Conservation (phyloP, 2,113 vertebrate genomes). For the Piaya cayana region DNA sequence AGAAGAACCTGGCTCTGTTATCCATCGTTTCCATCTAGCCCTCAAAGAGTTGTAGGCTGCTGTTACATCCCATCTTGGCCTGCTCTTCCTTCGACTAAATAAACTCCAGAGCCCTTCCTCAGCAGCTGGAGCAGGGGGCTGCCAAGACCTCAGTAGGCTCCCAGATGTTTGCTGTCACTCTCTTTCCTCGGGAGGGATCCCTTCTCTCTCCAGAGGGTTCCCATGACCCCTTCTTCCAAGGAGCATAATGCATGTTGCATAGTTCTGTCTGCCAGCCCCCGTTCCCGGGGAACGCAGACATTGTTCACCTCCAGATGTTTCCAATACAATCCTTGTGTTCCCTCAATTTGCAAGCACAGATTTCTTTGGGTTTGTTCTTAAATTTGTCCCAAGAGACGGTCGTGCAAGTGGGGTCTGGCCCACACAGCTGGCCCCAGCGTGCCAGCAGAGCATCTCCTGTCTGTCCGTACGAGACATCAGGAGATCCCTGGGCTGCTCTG, state of each 20-base stretch:
- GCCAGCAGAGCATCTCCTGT: not conserved
- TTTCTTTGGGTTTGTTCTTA: not conserved
- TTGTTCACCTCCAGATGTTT: not conserved
- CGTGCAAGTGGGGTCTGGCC: not conserved
- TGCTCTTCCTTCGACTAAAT: not conserved
- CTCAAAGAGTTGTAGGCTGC: not conserved
- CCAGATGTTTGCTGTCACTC: not conserved
- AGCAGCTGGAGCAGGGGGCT: not conserved
- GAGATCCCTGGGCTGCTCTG: not conserved
- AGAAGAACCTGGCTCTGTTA: not conserved
- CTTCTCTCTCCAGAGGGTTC: not conserved
- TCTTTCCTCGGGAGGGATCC: not conserved
- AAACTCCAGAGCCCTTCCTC: not conserved
- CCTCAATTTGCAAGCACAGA: not conserved
- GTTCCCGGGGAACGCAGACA: not conserved
- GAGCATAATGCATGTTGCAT: accelerated
- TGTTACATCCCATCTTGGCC: not conserved
- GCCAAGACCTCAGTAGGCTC: not conserved
- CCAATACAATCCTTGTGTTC: not conserved
- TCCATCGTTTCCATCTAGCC: not conserved
- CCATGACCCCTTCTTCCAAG: not conserved
- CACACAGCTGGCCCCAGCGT: not conserved
- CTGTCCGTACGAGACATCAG: not conserved
- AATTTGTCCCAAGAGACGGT: not conserved
- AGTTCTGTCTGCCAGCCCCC: not conserved